phyloP scores from a whole-genome alignment of 2,888 invertebrate species.

The Cinara cedri region DNA sequence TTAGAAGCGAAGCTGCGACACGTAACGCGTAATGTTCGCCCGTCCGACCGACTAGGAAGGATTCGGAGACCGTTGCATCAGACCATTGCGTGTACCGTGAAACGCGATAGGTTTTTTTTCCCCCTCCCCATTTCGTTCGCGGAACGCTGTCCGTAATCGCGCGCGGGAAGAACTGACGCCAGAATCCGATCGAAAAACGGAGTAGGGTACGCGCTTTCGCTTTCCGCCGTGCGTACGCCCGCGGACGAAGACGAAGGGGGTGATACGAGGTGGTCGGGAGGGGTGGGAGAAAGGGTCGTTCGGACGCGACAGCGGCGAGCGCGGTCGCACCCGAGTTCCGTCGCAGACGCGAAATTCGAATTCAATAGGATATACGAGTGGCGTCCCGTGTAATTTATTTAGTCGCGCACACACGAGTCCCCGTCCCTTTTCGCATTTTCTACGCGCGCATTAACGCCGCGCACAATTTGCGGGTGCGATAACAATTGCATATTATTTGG shows the following conservation, averaged over 20 bases:
- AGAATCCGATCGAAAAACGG: not conserved
- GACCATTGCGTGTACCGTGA: no score
- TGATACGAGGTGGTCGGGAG: no score
- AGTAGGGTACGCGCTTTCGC: slow-evolving; percentile 41
- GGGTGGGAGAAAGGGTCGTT: slow-evolving; percentile 45
- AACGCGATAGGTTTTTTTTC: slow-evolving; percentile 34
- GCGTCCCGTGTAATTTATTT: no score
- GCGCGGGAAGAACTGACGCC: slow-evolving; percentile 2
- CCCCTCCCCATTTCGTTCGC: no score
- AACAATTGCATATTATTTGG: no score
- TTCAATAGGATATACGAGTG: no score
- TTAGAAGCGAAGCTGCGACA: slow-evolving; percentile 53
- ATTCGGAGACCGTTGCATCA: slow-evolving; percentile 48
- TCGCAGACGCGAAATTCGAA: no score
- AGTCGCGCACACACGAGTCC: no score
- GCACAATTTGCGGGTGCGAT: no score
- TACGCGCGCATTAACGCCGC: not conserved
- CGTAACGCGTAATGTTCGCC: slow-evolving; percentile 37
- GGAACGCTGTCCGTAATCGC: not conserved
- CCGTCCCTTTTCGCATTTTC: no score
- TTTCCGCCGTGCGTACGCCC: not conserved
- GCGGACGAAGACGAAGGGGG: not conserved
- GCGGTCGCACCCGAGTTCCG: no score
- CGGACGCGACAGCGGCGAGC: slow-evolving; percentile 26
- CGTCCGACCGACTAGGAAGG: slow-evolving; percentile 55